Percentiles rank a stretch among this genome's conserved stretches.
These are phyloP conservation scores for Drosophila gunungcola DNA, from an alignment of 1,140 invertebrate genomes.

Conservation along the genomic window DNA sequence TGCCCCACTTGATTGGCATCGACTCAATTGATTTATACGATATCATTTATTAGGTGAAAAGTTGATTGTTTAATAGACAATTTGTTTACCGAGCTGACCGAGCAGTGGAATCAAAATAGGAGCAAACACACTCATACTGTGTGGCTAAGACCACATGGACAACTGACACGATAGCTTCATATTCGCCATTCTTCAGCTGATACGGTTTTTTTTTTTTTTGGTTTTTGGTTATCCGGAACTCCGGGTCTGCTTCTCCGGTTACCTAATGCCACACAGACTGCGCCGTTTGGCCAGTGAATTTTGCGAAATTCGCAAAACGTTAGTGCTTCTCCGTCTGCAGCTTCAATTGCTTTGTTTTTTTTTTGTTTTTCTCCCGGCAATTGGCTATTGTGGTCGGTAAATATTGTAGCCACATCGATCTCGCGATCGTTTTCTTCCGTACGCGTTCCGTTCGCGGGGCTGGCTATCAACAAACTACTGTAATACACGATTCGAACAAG, in stretches of 20 bases:
- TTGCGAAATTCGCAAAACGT: conserved; percentile 22
- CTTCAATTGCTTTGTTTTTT: conserved; percentile 25
- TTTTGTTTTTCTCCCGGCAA: conserved; percentile 18
- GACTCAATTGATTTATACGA: conserved; percentile 78
- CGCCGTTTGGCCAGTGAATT: conserved; percentile 22
- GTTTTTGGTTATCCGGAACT: conserved; percentile 11
- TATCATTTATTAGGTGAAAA: conserved; percentile 78
- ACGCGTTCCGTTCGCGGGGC: conserved; percentile 31
- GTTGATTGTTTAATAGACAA: conserved; percentile 68
- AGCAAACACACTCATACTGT: conserved; percentile 15
- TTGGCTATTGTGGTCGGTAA: conserved; percentile 46
- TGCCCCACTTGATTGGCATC: conserved; percentile 78
- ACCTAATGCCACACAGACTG: conserved; percentile 60
- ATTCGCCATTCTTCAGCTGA: conserved; percentile 31
- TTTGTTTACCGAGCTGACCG: conserved; percentile 61
- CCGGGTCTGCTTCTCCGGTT: conserved; percentile 50
- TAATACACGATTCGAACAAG: conserved; percentile 81
- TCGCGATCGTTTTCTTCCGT: conserved; percentile 40
- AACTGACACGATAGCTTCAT: conserved; percentile 41
- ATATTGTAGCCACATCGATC: conserved; percentile 58
- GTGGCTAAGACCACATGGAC: conserved; percentile 29
- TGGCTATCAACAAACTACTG: conserved; percentile 81
- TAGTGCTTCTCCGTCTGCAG: conserved; percentile 26
- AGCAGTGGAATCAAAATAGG: conserved; percentile 27
- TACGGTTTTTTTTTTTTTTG: conserved; percentile 24